Evolutionary conservation across 2,888 invertebrate genomes (phyloP).

Genomic region (Caenorhabditis drosophilae): DNA sequence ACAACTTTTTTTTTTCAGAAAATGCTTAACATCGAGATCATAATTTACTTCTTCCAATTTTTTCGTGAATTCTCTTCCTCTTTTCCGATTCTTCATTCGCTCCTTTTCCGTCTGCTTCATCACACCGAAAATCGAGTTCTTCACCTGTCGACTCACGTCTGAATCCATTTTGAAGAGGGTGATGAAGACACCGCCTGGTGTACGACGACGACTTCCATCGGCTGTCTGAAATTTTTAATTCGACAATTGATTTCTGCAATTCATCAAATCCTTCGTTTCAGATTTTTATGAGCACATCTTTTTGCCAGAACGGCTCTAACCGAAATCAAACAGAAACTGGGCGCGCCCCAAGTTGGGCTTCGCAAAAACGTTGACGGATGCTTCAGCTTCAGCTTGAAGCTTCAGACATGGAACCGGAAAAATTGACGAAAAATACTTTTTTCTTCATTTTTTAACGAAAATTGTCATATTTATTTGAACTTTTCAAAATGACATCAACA

Average conservation of each 20-base stretch:
- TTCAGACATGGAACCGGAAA: background rate
- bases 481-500: too few relatives aligned
- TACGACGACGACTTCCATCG: slow-evolving; percentile 53
- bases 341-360: background rate
- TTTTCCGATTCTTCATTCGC: slow-evolving; percentile 8
- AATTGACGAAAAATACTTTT: too few relatives aligned
- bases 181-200: slow-evolving; percentile 68
- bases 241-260: background rate
- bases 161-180: slow-evolving; percentile 48
- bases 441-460: too few relatives aligned
- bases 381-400: background rate
- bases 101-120: slow-evolving; percentile 29
- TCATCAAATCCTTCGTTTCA: too few relatives aligned
- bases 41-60: slow-evolving; percentile 24
- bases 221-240: slow-evolving; percentile 20
- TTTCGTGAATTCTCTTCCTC: slow-evolving; percentile 10
- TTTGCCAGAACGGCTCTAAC: background rate
- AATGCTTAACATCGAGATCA: slow-evolving; percentile 7
- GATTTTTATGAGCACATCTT: background rate
- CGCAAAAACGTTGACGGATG: background rate
- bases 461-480: too few relatives aligned
- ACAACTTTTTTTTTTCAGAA: too few relatives aligned
- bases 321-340: background rate
- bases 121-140: slow-evolving; percentile 29
- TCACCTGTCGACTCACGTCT: slow-evolving; percentile 33